These are phyloP conservation scores for Drosophila kuntzei DNA, from an alignment of 2,888 invertebrate genomes.

Conservation along the genomic window DNA sequence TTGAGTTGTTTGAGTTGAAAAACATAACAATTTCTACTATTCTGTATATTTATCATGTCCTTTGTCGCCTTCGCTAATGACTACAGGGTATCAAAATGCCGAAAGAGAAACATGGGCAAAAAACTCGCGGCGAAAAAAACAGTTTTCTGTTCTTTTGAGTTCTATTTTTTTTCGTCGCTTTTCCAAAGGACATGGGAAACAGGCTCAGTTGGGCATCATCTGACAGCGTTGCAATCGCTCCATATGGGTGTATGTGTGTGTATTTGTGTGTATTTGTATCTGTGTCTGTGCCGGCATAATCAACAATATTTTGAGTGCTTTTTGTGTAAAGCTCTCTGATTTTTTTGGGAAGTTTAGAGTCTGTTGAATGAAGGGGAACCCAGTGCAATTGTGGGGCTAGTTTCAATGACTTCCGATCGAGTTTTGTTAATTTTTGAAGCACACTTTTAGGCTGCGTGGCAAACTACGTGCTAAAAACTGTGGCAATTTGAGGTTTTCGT, in stretches of 20 bases:
- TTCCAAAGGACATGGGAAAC: constrained; percentile 24
- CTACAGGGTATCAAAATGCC: constrained; percentile 18
- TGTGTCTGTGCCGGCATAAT: constrained; percentile 60
- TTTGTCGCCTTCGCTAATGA: background rate
- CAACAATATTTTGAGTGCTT: constrained; percentile 79
- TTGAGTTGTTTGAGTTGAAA: too few relatives aligned
- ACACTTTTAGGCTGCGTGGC: constrained; percentile 20
- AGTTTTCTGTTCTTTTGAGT: constrained; percentile 39
- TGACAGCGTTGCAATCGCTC: constrained; percentile 40
- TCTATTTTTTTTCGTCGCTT: constrained; percentile 8
- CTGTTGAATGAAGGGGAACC: constrained; percentile 10
- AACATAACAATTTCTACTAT: too few relatives aligned
- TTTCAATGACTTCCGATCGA: constrained; percentile 67
- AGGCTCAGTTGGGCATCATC: constrained; percentile 28
- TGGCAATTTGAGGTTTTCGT: constrained; percentile 21
- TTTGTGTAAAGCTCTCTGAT: constrained; percentile 68
- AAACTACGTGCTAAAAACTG: constrained; percentile 31
- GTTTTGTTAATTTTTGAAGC: constrained; percentile 66
- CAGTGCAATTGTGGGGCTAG: constrained; percentile 25
- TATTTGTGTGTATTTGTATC: background rate
- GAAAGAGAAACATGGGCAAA: constrained; percentile 31
- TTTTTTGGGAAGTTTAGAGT: constrained; percentile 41
- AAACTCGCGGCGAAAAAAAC: constrained; percentile 43
- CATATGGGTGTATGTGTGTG: constrained; percentile 27
- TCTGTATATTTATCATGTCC: background rate